Conservation (phyloP, 2,113 vertebrate genomes). For the Eonycteris spelaea region DNA sequence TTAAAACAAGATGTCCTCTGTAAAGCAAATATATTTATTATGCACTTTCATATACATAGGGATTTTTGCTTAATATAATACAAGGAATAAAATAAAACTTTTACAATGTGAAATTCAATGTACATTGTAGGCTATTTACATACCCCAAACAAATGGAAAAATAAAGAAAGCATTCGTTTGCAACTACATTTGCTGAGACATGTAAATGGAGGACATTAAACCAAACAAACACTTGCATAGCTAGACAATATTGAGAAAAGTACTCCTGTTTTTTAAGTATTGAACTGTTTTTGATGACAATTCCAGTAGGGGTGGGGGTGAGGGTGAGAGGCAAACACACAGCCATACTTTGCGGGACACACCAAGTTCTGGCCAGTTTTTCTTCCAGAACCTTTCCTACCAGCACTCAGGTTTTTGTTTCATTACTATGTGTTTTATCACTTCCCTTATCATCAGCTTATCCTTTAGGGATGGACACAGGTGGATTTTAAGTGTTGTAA, state of each 20-base stretch:
- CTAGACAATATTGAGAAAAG: conserved; percentile 80
- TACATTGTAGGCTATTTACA: conserved; percentile 98
- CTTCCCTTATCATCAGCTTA: neutral
- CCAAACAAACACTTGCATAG: conserved; percentile 85
- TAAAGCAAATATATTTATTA: conserved; percentile 99
- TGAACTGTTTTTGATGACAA: conserved; percentile 72
- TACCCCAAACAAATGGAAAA: conserved; percentile 77
- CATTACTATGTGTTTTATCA: neutral
- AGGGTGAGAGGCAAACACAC: conserved; percentile 19
- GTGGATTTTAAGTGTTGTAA: conserved; percentile 20
- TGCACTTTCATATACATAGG: conserved; percentile 99
- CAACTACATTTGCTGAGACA: conserved; percentile 81
- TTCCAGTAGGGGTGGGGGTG: neutral
- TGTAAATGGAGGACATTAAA: conserved; percentile 76
- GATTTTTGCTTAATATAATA: conserved; percentile 95
- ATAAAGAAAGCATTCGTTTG: conserved; percentile 83
- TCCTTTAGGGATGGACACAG: neutral
- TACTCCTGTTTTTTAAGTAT: conserved; percentile 63
- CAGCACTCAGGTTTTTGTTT: conserved; percentile 7
- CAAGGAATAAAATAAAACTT: conserved; percentile 95
- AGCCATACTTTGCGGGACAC: conserved; percentile 16
- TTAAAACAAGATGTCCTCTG: conserved; percentile 83
- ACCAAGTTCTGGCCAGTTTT: conserved; percentile 18
- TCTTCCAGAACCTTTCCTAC: conserved; percentile 29
- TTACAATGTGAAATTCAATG: conserved; percentile 95